phyloP scores from a whole-genome alignment of 2,797 vertebrate genomes.

The Enteromius mattozi region DNA sequence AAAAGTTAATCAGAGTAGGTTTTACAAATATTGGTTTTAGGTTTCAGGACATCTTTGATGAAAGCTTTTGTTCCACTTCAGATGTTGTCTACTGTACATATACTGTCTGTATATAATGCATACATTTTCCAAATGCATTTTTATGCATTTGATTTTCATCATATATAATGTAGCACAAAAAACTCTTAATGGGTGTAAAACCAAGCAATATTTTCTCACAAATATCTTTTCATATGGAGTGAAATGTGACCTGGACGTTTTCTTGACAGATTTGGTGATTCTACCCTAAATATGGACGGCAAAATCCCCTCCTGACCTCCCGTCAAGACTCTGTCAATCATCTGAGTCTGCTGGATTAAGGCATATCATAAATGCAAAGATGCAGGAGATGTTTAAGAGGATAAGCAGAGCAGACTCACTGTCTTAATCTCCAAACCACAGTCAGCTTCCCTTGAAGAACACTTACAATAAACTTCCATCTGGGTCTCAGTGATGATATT shows the following conservation, averaged over 20 bases:
- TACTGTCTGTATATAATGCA: neutral
- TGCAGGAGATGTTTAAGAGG: slow-evolving; percentile 63
- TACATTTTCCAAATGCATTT: neutral
- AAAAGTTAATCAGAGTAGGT: no score
- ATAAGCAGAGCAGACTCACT: slow-evolving; percentile 47
- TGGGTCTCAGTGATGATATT: slow-evolving; percentile 56
- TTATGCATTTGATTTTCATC: neutral
- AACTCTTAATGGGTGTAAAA: neutral
- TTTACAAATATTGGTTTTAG: no score
- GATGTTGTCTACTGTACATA: neutral
- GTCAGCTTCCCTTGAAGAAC: slow-evolving; percentile 36
- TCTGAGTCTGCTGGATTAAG: slow-evolving; percentile 51
- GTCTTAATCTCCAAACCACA: slow-evolving; percentile 61
- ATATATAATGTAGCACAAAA: neutral
- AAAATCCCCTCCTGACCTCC: slow-evolving; percentile 42
- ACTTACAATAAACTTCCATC: slow-evolving; percentile 65
- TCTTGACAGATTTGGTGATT: neutral
- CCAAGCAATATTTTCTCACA: no score
- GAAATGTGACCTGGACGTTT: neutral
- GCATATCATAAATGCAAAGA: slow-evolving; percentile 57
- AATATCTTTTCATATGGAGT: neutral
- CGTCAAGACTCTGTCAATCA: slow-evolving; percentile 47
- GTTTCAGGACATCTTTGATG: no score
- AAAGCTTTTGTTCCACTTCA: no score
- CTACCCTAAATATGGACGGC: neutral